phyloP scores from a whole-genome alignment of 2,113 vertebrate genomes.

The Hoplias malabaricus region DNA sequence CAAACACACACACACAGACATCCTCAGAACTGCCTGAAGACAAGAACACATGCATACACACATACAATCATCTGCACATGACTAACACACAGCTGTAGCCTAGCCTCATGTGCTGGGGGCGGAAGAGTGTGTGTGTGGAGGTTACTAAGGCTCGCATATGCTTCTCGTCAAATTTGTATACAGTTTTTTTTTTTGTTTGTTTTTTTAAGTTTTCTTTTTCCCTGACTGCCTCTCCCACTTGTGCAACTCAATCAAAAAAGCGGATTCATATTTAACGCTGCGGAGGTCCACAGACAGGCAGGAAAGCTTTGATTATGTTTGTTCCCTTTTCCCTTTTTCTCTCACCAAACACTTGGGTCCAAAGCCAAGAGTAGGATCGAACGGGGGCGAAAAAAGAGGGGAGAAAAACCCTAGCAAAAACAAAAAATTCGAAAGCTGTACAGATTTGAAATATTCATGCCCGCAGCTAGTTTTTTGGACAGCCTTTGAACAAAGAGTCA shows the following conservation, averaged over 20 bases:
- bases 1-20: background rate
- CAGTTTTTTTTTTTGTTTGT: background rate
- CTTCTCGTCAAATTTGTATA: slow-evolving; percentile 33
- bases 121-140: background rate
- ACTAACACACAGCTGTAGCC: slow-evolving; percentile 1
- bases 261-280: slow-evolving; percentile 45
- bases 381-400: background rate
- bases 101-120: slow-evolving; percentile 13
- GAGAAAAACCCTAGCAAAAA: background rate
- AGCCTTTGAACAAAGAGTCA: slow-evolving; percentile 33
- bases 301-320: slow-evolving; percentile 28
- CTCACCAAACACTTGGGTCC: slow-evolving; percentile 27
- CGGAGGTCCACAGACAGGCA: slow-evolving; percentile 31
- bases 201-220: background rate
- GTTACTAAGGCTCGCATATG: background rate
- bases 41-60: background rate
- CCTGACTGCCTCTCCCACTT: background rate
- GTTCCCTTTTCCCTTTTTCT: slow-evolving; percentile 12
- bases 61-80: background rate
- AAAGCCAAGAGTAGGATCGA: slow-evolving; percentile 1
- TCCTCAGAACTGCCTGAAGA: background rate
- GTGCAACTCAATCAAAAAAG: slow-evolving; percentile 30
- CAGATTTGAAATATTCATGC: slow-evolving; percentile 44
- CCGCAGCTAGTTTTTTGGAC: slow-evolving; percentile 12
- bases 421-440: slow-evolving; percentile 9